Evolutionary conservation across 2,888 invertebrate species (phyloP), one percentile per base, ranked within the genome.

Genomic region (Pterostichus madidus): DNA sequence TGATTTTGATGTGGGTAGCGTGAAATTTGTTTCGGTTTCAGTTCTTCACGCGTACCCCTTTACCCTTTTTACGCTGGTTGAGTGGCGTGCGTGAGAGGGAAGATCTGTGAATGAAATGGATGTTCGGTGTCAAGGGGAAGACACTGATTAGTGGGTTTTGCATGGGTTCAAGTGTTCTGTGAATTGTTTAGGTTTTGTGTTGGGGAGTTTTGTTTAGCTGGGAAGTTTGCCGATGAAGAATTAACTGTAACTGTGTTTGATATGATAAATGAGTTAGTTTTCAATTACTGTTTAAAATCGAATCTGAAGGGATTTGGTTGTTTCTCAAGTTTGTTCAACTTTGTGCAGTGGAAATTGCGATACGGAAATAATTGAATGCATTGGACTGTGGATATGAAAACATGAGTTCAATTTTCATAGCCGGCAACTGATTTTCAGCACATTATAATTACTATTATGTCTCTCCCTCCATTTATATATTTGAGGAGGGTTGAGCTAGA

Each of bases 21-120:
- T 78, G 78, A 59, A 78, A 78, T 78, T 59, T 78, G 59, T 78
- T 78, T 61, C 77, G 68, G 68, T 71, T 71, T 44, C 15, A 44
- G 68, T 44, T 13, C n/a, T 61, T 61, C 32, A 2, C 61, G 11
- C 32, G 17, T 7, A 13, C 64, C 59, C 59, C 59, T 59, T 59
- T 52, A 8, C 46, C 46, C 46, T 11, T 8, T n/a, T 46, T 8
- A 2, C 11, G 46, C 31, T 17, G 59, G 4, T 24, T 17, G 24
- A 4, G 1, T 24, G 24, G 24, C 24, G 24, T 11, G 24, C 59
- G 59, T 59, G 59, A 24, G 24, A 49, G 49, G 49, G 49, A 49
- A 49, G 39, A 49, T 49, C 49, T 49, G 64, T 13, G 64, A 32
- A 56, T 24, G 17, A 8, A 17, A 64, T 64, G 64, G 64, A 64